A percentile compares a stretch with the other conserved stretches of the same genome.
These are phyloP conservation scores for Amphilophus citrinellus DNA, from an alignment of 2,113 vertebrate species.

Conservation along the genomic window DNA sequence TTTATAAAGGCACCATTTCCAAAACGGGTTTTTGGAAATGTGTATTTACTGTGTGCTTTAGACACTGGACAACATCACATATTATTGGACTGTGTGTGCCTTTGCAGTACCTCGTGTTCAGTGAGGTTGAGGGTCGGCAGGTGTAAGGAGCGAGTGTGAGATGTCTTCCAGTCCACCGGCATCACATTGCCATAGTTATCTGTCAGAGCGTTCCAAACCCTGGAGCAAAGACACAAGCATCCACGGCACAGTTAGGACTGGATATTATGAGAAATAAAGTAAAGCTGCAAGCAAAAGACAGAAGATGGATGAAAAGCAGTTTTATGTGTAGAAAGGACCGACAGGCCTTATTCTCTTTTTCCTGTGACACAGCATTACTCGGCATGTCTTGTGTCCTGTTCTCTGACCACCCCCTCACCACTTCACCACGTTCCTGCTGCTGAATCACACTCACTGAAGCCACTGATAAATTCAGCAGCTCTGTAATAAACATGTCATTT, in stretches of 20 bases:
- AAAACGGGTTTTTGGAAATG: not conserved
- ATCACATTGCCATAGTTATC: constrained; percentile 98
- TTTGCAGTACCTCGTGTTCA: constrained; percentile 85
- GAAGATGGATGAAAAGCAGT: too few relatives aligned
- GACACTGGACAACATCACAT: not conserved
- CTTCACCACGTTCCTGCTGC: not conserved
- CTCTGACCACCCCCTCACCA: not conserved
- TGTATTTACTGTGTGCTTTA: not conserved
- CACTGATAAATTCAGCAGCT: not conserved
- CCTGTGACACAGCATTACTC: constrained; percentile 54
- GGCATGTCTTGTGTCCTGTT: not conserved
- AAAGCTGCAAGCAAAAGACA: not conserved
- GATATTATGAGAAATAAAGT: not conserved
- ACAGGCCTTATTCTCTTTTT: constrained; percentile 46
- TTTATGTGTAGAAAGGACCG: not conserved
- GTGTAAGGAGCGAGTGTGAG: constrained; percentile 91
- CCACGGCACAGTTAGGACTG: not conserved
- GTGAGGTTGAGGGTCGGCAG: constrained; percentile 93
- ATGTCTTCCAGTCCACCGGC: constrained; percentile 98
- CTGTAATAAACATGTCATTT: not conserved
- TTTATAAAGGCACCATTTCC: not conserved
- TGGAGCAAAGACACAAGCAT: constrained; percentile 48
- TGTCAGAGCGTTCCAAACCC: constrained; percentile 97
- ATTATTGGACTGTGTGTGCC: not conserved
- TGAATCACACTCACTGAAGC: not conserved